phyloP scores from a whole-genome alignment of 2,888 invertebrate genomes.

The Chromoteleia sp. region DNA sequence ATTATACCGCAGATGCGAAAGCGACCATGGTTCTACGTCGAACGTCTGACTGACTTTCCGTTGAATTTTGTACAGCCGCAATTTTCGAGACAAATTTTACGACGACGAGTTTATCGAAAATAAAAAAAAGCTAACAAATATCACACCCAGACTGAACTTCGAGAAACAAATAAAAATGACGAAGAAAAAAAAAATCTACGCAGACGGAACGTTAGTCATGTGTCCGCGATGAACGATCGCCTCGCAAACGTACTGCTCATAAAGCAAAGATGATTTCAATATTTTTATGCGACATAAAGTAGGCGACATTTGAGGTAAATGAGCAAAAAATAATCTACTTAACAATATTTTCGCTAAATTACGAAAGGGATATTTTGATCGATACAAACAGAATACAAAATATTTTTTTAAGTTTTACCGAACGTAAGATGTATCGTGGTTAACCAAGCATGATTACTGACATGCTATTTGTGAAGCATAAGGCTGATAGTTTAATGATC shows the following conservation, averaged over 20 bases:
- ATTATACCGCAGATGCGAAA: conserved; percentile 18
- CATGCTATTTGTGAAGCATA: conserved; percentile 65
- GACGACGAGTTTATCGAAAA: conserved; percentile 18
- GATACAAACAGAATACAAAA: conserved; percentile 51
- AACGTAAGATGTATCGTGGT: conserved; percentile 67
- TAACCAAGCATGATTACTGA: conserved; percentile 47
- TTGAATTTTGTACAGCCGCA: conserved; percentile 41
- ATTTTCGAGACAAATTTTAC: conserved; percentile 49
- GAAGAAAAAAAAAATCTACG: neutral
- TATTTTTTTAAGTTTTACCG: conserved; percentile 68
- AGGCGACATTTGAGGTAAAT: conserved; percentile 32
- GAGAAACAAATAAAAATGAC: conserved; percentile 12
- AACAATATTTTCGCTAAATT: conserved; percentile 67
- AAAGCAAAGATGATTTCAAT: conserved; percentile 52
- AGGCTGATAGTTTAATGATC: conserved; percentile 69
- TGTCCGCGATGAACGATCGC: conserved; percentile 26
- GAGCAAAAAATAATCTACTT: conserved; percentile 26
- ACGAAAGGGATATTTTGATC: conserved; percentile 51
- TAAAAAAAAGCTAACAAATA: conserved; percentile 15
- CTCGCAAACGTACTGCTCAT: conserved; percentile 37
- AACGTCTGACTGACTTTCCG: conserved; percentile 23
- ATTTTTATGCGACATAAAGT: conserved; percentile 58
- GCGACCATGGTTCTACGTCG: neutral
- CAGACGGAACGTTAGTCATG: conserved; percentile 30
- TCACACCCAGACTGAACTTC: conserved; percentile 48